Conservation (phyloP, 1,140 invertebrate species). For the Bombus superbus region DNA sequence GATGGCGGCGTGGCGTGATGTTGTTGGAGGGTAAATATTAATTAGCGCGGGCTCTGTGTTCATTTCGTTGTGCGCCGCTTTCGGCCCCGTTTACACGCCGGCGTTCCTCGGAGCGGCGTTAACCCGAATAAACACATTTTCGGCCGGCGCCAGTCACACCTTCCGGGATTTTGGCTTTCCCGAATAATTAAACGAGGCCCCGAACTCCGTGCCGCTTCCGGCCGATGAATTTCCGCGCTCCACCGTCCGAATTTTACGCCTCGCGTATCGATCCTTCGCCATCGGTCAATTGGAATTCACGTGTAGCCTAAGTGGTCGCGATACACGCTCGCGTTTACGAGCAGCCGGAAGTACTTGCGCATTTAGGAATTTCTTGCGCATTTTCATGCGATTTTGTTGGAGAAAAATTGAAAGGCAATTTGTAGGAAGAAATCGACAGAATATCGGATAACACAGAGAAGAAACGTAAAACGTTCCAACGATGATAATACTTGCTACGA, state of each 20-base stretch:
- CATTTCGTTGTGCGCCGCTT: constrained; percentile 78
- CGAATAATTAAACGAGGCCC: constrained; percentile 49
- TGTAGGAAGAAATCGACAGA: too few species aligned
- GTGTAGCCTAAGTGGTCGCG: too few species aligned
- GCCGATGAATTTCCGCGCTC: constrained; percentile 33
- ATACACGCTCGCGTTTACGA: too few species aligned
- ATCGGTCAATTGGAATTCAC: neutral
- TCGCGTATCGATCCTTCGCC: neutral
- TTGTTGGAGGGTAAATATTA: constrained; percentile 27
- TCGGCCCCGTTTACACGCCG: constrained; percentile 15
- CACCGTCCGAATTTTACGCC: constrained; percentile 4
- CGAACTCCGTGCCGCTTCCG: neutral
- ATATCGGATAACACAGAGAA: too few species aligned
- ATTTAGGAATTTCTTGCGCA: too few species aligned
- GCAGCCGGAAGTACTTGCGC: too few species aligned
- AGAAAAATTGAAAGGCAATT: too few species aligned
- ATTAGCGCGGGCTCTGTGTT: constrained; percentile 71
- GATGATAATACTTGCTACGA: too few species aligned
- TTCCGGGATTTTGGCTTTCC: constrained; percentile 49
- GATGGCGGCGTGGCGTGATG: constrained; percentile 22
- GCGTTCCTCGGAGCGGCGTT: constrained; percentile 62
- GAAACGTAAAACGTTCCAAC: too few species aligned
- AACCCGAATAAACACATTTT: constrained; percentile 58
- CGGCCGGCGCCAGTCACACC: constrained; percentile 45
- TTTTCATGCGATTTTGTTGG: too few species aligned